A percentile compares a stretch with the other conserved stretches of the same genome.
phyloP scores from a whole-genome alignment of 2,113 vertebrate genomes.

The Phaetusa simplex region DNA sequence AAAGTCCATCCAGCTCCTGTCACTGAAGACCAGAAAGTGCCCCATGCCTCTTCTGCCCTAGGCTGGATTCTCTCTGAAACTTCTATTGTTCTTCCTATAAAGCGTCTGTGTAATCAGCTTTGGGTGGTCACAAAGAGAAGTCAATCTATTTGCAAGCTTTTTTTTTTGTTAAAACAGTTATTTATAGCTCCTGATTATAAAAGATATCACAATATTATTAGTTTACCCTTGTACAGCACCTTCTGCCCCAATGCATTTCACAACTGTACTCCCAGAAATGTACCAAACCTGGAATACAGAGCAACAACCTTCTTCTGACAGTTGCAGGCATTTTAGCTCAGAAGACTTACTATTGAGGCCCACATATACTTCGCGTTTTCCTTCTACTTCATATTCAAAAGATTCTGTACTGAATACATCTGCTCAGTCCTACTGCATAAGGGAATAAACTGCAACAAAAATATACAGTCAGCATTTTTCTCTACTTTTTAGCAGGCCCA shows the following conservation, averaged over 20 bases:
- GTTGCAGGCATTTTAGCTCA: background rate
- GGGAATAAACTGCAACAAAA: background rate
- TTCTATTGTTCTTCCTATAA: background rate
- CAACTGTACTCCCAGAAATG: background rate
- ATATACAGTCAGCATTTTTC: background rate
- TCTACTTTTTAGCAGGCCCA: background rate
- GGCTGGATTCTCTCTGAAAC: background rate
- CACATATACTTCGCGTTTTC: background rate
- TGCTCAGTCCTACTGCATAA: background rate
- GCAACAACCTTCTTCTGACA: background rate
- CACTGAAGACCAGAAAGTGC: background rate
- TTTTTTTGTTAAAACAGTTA: background rate
- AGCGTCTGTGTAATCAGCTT: background rate
- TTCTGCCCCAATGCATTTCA: background rate
- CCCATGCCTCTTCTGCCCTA: background rate
- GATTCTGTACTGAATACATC: background rate
- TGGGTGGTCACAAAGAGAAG: background rate
- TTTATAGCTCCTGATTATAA: background rate
- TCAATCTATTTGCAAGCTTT: background rate
- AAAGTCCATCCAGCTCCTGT: background rate
- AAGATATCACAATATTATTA: background rate
- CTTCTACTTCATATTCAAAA: background rate
- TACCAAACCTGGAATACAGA: background rate
- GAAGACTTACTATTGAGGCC: background rate
- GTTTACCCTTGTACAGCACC: background rate